Percentiles rank a stretch among this genome's conserved stretches.
Evolutionary conservation across 2,888 invertebrate species (phyloP).

Genomic region (Euzophera pinguis): DNA sequence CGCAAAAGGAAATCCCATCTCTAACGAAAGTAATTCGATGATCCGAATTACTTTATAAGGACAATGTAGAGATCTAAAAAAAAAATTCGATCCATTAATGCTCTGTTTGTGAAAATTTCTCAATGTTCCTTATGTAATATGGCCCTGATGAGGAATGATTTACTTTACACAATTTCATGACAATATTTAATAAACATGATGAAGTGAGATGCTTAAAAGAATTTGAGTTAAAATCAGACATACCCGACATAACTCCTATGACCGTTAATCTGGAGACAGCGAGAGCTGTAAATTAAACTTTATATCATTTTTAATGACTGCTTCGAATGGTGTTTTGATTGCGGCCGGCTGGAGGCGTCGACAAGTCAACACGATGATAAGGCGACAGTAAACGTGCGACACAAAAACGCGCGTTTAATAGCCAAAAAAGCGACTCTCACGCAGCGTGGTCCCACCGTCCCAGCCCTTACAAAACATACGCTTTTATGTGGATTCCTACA

Average conservation of each 20-base stretch:
- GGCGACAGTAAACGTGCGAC: slow-evolving; percentile 64
- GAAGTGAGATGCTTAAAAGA: not conserved
- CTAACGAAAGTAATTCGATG: too few species aligned
- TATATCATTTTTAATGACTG: slow-evolving; percentile 77
- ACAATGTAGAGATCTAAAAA: too few species aligned
- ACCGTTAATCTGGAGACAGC: slow-evolving; percentile 68
- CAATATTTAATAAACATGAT: not conserved
- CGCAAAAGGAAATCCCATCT: too few species aligned
- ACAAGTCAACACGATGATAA: slow-evolving; percentile 78
- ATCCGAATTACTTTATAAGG: too few species aligned
- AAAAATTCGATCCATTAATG: too few species aligned
- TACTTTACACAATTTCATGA: too few species aligned
- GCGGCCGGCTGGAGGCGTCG: slow-evolving; percentile 77
- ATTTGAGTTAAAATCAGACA: slow-evolving; percentile 55
- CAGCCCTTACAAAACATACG: slow-evolving; percentile 36
- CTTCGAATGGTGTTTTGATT: slow-evolving; percentile 77
- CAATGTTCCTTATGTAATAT: too few species aligned
- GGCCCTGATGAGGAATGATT: too few species aligned
- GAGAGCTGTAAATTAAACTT: slow-evolving; percentile 75
- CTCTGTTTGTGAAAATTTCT: too few species aligned
- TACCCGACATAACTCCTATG: slow-evolving; percentile 64
- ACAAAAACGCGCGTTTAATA: slow-evolving; percentile 71
- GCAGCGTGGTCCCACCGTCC: slow-evolving; percentile 30
- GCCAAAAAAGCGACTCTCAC: slow-evolving; percentile 59
- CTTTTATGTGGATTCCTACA: slow-evolving; percentile 68